Percentiles rank a stretch among this genome's conserved stretches.
Conservation (phyloP, 2,797 vertebrate species). For the Diceros bicornis region DNA sequence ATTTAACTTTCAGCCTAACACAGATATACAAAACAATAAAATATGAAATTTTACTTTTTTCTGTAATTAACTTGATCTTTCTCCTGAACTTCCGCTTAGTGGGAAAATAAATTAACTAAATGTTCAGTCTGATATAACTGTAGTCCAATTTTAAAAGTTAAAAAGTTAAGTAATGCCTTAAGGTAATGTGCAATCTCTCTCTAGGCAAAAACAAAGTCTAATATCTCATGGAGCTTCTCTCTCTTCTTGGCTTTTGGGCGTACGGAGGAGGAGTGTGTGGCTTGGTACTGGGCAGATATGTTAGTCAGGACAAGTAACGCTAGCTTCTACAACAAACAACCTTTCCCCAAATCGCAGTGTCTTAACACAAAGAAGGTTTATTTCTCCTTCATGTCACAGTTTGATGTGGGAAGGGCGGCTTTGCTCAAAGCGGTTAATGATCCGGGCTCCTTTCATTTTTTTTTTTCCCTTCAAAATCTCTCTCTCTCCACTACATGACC, state of each 20-base stretch:
- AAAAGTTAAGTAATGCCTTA: conserved; percentile 67
- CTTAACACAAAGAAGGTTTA: neutral
- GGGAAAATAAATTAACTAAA: conserved; percentile 49
- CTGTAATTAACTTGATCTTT: conserved; percentile 72
- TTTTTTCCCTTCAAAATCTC: neutral
- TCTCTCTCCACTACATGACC: neutral
- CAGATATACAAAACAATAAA: conserved; percentile 65
- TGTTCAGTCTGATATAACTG: conserved; percentile 42
- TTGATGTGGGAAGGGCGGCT: neutral
- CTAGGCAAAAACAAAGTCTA: neutral
- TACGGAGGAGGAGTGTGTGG: neutral
- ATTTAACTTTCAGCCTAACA: conserved; percentile 66
- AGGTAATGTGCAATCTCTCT: conserved; percentile 8
- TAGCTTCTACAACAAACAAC: neutral
- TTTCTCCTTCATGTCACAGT: neutral
- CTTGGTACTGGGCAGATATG: neutral
- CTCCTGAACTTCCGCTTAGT: conserved; percentile 37
- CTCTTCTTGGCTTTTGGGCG: neutral
- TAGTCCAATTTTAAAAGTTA: conserved; percentile 62
- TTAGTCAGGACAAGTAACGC: neutral
- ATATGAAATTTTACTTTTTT: conserved; percentile 58
- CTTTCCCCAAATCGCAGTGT: neutral
- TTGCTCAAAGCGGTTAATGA: conserved; percentile 28
- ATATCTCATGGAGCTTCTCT: neutral
- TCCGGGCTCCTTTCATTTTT: neutral